Percentiles rank a stretch among this genome's conserved stretches.
Conservation (phyloP, 2,888 invertebrate genomes). For the Onchidella celtica region DNA sequence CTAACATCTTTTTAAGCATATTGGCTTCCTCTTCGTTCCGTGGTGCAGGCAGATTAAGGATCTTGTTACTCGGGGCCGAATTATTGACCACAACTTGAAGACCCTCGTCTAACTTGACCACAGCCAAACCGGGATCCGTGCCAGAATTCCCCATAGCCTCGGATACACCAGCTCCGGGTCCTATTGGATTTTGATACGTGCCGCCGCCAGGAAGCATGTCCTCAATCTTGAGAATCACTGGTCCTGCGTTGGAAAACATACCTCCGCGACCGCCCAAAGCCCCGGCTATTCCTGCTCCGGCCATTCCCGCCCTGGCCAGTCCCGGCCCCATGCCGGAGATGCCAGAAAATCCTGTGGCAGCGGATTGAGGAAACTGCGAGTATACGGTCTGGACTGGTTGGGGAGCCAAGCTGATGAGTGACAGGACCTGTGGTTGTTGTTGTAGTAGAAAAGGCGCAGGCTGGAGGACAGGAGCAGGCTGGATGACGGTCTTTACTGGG, state of each 20-base stretch:
- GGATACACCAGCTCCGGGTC: neutral
- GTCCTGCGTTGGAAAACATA: neutral
- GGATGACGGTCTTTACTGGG: neutral
- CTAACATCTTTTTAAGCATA: neutral
- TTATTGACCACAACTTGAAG: conserved; percentile 3
- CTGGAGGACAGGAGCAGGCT: neutral
- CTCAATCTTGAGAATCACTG: conserved; percentile 20
- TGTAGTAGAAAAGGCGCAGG: neutral
- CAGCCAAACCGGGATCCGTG: neutral
- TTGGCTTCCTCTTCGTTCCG: conserved; percentile 21
- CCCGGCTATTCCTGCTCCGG: neutral
- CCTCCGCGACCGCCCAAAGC: neutral
- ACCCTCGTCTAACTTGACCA: conserved; percentile 12
- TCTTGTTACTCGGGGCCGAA: neutral
- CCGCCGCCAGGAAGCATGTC: neutral
- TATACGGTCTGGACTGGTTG: neutral
- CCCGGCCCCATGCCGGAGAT: neutral
- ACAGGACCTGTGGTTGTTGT: too few relatives aligned
- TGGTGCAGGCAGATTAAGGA: conserved; percentile 4
- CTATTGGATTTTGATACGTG: neutral
- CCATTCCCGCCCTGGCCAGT: neutral
- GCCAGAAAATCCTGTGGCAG: neutral
- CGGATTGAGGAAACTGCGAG: neutral
- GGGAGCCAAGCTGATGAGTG: neutral
- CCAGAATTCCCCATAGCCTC: neutral